Evolutionary conservation across 2,797 vertebrate species (phyloP), one percentile per base, ranked within the genome.

Genomic region (Rhinophrynus dorsalis): DNA sequence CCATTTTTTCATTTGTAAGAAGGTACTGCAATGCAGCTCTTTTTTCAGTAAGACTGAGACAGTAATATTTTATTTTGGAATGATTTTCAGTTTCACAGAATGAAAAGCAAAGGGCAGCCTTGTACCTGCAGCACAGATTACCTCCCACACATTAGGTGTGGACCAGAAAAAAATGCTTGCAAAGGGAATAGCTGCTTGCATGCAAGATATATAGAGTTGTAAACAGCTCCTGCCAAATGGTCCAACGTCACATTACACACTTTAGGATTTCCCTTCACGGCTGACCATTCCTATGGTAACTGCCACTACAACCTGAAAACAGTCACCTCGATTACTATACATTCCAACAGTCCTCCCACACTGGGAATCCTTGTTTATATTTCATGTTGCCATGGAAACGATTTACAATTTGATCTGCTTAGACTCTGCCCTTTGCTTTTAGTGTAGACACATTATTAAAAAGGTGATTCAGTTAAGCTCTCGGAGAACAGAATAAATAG

Each of bases 261-360:
- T 78, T 83, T 74, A 90, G 84, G 86, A 77, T 74, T 92, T 86
- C 85, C 90, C 84, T 87, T 75, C 42, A 50, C 37, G 77, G 76
- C 77, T 88, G 78, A 81, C 48, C 60, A 83, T 92, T 74, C 74
- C 84, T 84, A 61, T 33, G 75, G 82, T 77, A 85, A 91, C 90
- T 76, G 51, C 76, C 81, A 86, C 82, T 82, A 86, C 81, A 86
- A 79, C 82, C 79, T 84, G 89, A 82, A 94, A 91, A 86, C 84
- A 93, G 77, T 82, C 82, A 84, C 79, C 67, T 77, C 29, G 75
- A 81, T 76, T 76, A 73, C 61, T 81, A 73, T 9, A 24, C 79
- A 90, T 89, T 83, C 86, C 83, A 82, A 74, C 83, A 78, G 71
- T 87, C 83, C 83, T 89, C 85, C 88, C 79, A 80, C 74, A 69